These are phyloP conservation scores for Hydrotaea diabolus DNA, from an alignment of 2,888 invertebrate genomes.

Conservation along the genomic window DNA sequence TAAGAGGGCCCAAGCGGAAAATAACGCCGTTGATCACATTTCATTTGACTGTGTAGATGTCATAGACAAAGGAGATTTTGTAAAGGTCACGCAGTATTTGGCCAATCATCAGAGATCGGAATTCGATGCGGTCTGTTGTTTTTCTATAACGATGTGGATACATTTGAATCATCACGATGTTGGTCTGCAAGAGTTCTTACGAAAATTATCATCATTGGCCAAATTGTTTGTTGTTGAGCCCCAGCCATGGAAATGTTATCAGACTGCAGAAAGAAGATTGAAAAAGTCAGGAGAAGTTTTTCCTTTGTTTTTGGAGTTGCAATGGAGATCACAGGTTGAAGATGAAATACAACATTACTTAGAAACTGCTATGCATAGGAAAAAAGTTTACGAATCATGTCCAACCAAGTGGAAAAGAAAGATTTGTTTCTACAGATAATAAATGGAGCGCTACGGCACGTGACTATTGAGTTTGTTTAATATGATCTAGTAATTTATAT, in stretches of 20 bases:
- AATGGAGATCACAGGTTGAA: slow-evolving; percentile 84
- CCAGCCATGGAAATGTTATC: slow-evolving; percentile 93
- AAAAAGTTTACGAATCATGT: slow-evolving; percentile 83
- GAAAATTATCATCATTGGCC: slow-evolving; percentile 82
- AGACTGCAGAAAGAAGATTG: slow-evolving; percentile 87
- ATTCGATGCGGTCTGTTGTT: slow-evolving; percentile 88
- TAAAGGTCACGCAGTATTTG: slow-evolving; percentile 82
- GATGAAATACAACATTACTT: slow-evolving; percentile 84
- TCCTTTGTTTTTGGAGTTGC: slow-evolving; percentile 83
- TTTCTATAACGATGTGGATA: slow-evolving; percentile 95
- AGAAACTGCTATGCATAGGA: slow-evolving; percentile 80
- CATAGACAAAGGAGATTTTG: slow-evolving; percentile 81
- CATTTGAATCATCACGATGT: slow-evolving; percentile 91
- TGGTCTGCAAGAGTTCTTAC: slow-evolving; percentile 85
- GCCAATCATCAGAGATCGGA: slow-evolving; percentile 77
- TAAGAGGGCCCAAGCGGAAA: slow-evolving; percentile 84
- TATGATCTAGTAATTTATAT: no score
- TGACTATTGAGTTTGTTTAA: no score
- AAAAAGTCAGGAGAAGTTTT: slow-evolving; percentile 84
- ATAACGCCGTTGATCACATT: slow-evolving; percentile 81
- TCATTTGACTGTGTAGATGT: slow-evolving; percentile 84
- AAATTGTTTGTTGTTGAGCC: slow-evolving; percentile 88
- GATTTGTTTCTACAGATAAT: slow-evolving; percentile 84
- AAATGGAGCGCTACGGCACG: not conserved
- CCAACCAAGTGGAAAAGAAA: slow-evolving; percentile 87